Evolutionary conservation across 2,888 invertebrate genomes (phyloP), one percentile per base, ranked within the genome.

Genomic region (Caenorhabditis becei): DNA sequence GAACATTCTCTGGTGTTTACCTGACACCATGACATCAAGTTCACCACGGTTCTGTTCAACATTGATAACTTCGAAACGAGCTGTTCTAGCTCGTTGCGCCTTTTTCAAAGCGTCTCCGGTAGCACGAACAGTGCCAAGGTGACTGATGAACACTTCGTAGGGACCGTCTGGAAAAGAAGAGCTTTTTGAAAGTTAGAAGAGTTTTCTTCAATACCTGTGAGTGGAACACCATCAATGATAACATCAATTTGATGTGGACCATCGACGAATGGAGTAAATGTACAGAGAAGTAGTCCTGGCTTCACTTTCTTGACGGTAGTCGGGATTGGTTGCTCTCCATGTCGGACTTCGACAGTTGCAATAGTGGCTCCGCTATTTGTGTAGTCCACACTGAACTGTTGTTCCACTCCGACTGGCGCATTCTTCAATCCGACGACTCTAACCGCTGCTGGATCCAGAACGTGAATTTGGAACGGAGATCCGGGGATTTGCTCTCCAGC

Each of bases 241-340:
- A 97, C 94, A 79, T 95, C 94, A 74, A 97, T 94, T 87, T 95
- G 94, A 92, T 97, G 97, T 1, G 96, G 95, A 24, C 96, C 95
- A 1, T 96, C 95, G 47, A 95, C 93, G 0, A 94, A 94, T 0
- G 97, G 97, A 91, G 96, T 95, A 92, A 96, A 90, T 1, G 85
- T 69, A 70, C 89, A 89, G 18, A 87, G 83, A 54, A 89, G 82
- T 7, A 89, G 81, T 8, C 90, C 90, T n/a, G 87, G 85, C 65
- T 89, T 90, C 18, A 89, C 79, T 70, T 86, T 84, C 71, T 88
- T 88, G 59, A 89, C 86, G 20, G 83, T 72, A 49, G 67, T 63
- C 1, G 84, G 80, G n/a, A 90, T 71, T 26, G 82, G 49, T 41
- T 87, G 82, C 8, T 83, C 83, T 20, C 86, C 89, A 37, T 97